Percentiles rank a stretch among this genome's conserved stretches.
These are phyloP conservation scores for Spheniscus mendiculus DNA, from an alignment of 2,113 vertebrate species.

Conservation along the genomic window DNA sequence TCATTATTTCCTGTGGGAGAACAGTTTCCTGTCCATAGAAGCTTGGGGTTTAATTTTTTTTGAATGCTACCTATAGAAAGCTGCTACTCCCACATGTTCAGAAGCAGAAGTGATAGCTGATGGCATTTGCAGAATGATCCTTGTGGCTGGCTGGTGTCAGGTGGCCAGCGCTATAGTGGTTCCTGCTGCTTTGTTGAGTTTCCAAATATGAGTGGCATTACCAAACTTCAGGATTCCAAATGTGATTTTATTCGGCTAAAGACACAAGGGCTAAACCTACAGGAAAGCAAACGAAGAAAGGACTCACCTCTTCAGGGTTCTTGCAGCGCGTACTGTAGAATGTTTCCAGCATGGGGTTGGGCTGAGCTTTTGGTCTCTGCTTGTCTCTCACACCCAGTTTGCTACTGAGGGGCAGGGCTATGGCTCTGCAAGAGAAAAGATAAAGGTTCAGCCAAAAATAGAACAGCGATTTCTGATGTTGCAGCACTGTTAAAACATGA, in stretches of 20 bases:
- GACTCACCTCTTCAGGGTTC: slow-evolving; percentile 74
- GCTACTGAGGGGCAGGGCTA: slow-evolving; percentile 81
- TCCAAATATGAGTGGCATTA: neutral
- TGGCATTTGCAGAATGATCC: neutral
- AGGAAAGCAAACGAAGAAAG: neutral
- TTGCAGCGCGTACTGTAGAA: slow-evolving; percentile 74
- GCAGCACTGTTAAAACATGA: neutral
- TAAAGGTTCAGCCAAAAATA: neutral
- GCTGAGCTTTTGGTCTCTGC: slow-evolving; percentile 62
- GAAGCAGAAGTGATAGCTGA: neutral
- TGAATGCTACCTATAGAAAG: neutral
- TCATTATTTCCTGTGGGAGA: neutral
- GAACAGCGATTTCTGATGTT: neutral
- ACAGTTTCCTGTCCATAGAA: neutral
- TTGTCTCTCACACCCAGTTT: slow-evolving; percentile 81
- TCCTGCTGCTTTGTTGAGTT: neutral
- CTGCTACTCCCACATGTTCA: neutral
- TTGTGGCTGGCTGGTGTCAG: neutral
- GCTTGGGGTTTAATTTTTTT: neutral
- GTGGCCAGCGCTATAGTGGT: neutral
- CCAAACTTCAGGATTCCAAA: neutral
- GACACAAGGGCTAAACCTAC: neutral
- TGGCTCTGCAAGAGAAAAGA: slow-evolving; percentile 63
- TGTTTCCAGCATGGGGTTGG: slow-evolving; percentile 77
- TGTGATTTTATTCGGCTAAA: neutral